These are phyloP conservation scores for Denticeps clupeoides DNA, from an alignment of 2,797 vertebrate genomes.

Conservation along the genomic window DNA sequence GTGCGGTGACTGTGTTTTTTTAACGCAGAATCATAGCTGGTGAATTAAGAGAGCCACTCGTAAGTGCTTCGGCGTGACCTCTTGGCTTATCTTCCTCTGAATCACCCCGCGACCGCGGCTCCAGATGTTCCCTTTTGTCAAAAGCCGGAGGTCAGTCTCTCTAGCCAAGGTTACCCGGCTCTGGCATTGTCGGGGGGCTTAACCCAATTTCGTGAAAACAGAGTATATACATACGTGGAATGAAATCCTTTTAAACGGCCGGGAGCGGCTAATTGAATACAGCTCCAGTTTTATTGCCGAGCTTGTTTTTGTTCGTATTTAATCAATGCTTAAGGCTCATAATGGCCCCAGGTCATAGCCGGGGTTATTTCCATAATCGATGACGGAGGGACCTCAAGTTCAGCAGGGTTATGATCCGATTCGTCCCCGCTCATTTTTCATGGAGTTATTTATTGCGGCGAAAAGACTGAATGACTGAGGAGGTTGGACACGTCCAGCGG, in stretches of 20 bases:
- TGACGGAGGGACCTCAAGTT: slow-evolving; percentile 48
- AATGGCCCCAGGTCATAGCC: slow-evolving; percentile 34
- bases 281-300: slow-evolving; percentile 44
- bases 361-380: slow-evolving; percentile 51
- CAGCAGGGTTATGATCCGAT: slow-evolving; percentile 41
- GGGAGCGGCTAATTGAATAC: slow-evolving; percentile 49
- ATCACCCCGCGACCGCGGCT: slow-evolving; percentile 56
- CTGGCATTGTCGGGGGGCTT: slow-evolving; percentile 60
- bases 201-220: slow-evolving; percentile 67
- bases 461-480: too few relatives aligned
- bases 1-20: too few relatives aligned
- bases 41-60: too few relatives aligned
- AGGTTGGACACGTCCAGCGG: too few relatives aligned
- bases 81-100: slow-evolving; percentile 55
- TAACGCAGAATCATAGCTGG: too few relatives aligned
- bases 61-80: slow-evolving; percentile 75
- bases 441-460: slow-evolving; percentile 44
- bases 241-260: slow-evolving; percentile 44
- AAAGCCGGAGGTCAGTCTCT: slow-evolving; percentile 60
- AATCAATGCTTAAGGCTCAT: slow-evolving; percentile 59
- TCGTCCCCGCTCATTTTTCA: slow-evolving; percentile 42
- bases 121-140: slow-evolving; percentile 64
- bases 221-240: slow-evolving; percentile 33
- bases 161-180: slow-evolving; percentile 67
- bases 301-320: slow-evolving; percentile 51